phyloP scores from a whole-genome alignment of 2,888 invertebrate genomes.

The Polyploca ridens region DNA sequence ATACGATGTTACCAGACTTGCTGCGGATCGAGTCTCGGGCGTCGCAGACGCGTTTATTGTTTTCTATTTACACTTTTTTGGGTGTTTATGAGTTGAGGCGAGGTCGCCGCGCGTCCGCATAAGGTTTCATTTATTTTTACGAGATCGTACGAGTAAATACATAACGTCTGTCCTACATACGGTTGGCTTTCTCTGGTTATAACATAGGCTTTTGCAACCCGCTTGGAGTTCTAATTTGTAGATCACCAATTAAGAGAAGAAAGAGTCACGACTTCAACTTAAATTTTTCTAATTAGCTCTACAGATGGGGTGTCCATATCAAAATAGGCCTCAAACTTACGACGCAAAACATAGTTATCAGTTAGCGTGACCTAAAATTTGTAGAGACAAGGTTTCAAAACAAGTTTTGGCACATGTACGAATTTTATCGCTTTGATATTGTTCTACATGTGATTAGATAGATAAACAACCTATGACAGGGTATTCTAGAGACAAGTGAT shows the following conservation, averaged over 20 bases:
- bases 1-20: constrained; percentile 55
- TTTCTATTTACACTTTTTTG: constrained; percentile 76
- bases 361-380: constrained; percentile 8
- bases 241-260: neutral
- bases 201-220: neutral
- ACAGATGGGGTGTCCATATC: neutral
- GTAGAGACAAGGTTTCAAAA: constrained; percentile 16
- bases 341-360: neutral
- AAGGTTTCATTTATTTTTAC: constrained; percentile 66
- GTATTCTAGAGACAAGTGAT: neutral
- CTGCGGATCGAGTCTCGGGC: constrained; percentile 39
- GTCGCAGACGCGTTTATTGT: constrained; percentile 76
- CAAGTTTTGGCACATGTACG: constrained; percentile 20
- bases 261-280: neutral
- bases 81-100: constrained; percentile 72
- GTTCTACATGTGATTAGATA: constrained; percentile 1
- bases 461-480: neutral
- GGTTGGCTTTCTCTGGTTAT: neutral
- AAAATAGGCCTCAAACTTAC: neutral
- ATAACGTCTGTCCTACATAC: neutral
- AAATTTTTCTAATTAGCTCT: neutral
- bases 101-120: constrained; percentile 75
- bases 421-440: constrained; percentile 9
- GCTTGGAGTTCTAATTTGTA: too few relatives aligned
- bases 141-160: constrained; percentile 13